Conservation (phyloP, 2,113 vertebrate genomes). For the Malaclemys terrapin region DNA sequence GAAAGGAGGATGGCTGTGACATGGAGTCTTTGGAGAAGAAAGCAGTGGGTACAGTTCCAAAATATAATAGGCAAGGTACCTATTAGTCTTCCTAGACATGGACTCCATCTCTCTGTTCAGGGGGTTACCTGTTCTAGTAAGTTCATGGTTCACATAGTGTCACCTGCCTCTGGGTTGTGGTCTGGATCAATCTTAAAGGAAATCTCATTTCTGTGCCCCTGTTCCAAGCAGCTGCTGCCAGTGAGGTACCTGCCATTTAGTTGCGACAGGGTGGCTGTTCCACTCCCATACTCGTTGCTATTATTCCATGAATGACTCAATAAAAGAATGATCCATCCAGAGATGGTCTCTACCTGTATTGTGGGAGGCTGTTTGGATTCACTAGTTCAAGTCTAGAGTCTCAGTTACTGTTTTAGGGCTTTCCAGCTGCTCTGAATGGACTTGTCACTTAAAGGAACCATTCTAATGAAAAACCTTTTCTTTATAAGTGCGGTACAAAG, state of each 20-base stretch:
- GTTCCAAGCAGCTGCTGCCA: slow-evolving; percentile 13
- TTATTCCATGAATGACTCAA: neutral
- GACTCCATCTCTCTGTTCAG: neutral
- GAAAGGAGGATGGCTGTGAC: neutral
- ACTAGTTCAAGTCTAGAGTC: neutral
- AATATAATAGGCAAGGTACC: fast-evolving
- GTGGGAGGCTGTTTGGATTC: neutral
- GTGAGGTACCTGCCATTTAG: neutral
- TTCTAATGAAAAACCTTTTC: neutral
- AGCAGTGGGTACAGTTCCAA: neutral
- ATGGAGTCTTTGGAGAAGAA: slow-evolving; percentile 1
- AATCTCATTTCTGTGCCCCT: neutral
- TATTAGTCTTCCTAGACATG: neutral
- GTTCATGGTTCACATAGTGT: neutral
- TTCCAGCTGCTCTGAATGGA: slow-evolving; percentile 32
- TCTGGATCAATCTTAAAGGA: neutral
- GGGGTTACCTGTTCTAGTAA: fast-evolving
- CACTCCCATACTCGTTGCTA: neutral
- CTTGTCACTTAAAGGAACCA: slow-evolving; percentile 2
- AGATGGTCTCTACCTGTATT: neutral
- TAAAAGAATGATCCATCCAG: neutral
- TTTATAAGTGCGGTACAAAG: neutral
- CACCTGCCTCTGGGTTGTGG: neutral
- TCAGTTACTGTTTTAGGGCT: neutral
- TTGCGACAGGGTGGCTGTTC: neutral